A percentile compares a stretch with the other conserved stretches of the same genome.
phyloP scores from a whole-genome alignment of 1,140 invertebrate genomes.

The Himalopsyche phryganea region DNA sequence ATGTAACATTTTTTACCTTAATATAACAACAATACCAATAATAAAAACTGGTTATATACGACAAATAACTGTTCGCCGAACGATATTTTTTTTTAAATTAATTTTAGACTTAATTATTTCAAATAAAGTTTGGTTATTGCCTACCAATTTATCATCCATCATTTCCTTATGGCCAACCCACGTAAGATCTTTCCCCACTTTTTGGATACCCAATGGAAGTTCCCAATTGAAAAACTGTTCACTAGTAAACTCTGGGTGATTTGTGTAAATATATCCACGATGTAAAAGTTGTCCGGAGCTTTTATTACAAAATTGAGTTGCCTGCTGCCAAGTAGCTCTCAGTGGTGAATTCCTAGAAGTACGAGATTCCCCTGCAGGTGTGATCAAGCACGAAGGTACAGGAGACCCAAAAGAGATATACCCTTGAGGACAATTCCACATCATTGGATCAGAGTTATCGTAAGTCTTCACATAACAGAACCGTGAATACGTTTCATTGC shows the following conservation, averaged over 20 bases:
- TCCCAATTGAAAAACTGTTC: conserved; percentile 24
- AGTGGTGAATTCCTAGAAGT: conserved; percentile 38
- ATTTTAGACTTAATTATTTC: no score
- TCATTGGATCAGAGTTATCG: conserved; percentile 25
- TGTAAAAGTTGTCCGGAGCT: conserved; percentile 40
- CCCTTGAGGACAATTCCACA: conserved; percentile 24
- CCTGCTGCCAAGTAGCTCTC: conserved; percentile 44
- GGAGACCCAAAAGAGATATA: conserved; percentile 42
- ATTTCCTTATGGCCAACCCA: neutral
- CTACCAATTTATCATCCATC: neutral
- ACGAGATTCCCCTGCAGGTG: conserved; percentile 29
- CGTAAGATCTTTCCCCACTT: conserved; percentile 32
- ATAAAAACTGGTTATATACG: no score
- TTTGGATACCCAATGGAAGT: conserved; percentile 42
- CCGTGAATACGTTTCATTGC: conserved; percentile 41
- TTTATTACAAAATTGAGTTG: conserved; percentile 40
- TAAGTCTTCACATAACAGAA: conserved; percentile 46
- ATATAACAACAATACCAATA: no score
- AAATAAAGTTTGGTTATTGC: no score
- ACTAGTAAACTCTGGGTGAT: conserved; percentile 38
- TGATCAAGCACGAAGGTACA: conserved; percentile 38
- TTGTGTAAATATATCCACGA: conserved; percentile 45
- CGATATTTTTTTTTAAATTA: no score
- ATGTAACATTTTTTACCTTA: no score
- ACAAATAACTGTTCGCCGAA: no score